Evolutionary conservation across 2,113 vertebrate genomes (phyloP).

Genomic region (Pangasianodon gigas): DNA sequence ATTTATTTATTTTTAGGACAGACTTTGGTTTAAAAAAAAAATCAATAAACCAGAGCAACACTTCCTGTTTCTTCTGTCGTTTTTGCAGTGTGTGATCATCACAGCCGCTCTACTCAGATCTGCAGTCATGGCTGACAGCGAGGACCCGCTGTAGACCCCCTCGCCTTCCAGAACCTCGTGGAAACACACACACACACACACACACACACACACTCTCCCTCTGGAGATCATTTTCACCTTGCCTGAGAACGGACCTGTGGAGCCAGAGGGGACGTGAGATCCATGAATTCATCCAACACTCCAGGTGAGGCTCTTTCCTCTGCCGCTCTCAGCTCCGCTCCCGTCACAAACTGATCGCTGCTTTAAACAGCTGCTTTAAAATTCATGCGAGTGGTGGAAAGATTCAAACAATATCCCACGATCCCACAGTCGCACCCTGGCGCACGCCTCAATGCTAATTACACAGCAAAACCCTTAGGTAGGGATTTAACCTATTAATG

Average conservation of each 20-base stretch:
- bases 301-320: constrained; percentile 49
- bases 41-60: not conserved
- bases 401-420: not conserved
- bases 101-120: constrained; percentile 1
- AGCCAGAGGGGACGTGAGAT: not conserved
- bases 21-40: not conserved
- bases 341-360: not conserved
- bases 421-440: not conserved
- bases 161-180: not conserved
- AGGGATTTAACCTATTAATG: not conserved
- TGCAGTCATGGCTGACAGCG: constrained; percentile 53
- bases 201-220: not conserved
- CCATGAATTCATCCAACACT: constrained; percentile 58
- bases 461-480: not conserved
- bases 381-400: not conserved
- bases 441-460: not conserved
- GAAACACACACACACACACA: constrained; percentile 14
- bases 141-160: constrained; percentile 60
- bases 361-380: not conserved
- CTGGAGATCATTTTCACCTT: not conserved
- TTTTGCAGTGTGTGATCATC: constrained; percentile 31
- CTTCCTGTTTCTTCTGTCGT: not conserved
- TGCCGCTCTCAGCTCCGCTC: not conserved
- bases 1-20: not conserved
- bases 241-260: not conserved